Conservation (phyloP, 2,888 invertebrate genomes). For the Drosophila imparisetae region DNA sequence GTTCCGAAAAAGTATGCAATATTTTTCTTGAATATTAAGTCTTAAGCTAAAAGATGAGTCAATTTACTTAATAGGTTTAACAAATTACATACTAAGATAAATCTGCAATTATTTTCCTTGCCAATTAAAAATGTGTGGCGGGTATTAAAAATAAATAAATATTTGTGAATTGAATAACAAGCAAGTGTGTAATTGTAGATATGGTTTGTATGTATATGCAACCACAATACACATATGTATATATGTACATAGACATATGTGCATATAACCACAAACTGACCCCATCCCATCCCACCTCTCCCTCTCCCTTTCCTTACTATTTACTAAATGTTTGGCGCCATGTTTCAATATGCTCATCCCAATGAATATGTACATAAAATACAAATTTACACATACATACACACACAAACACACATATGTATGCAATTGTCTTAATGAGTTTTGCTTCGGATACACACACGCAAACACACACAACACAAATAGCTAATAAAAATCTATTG, state of each 20-base stretch:
- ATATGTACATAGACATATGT: slow-evolving; percentile 6
- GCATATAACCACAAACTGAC: slow-evolving; percentile 16
- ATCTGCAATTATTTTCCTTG: slow-evolving; percentile 2
- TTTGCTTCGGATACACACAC: slow-evolving; percentile 47
- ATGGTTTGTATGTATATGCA: neutral
- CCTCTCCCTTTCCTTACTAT: slow-evolving; percentile 6
- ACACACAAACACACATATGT: neutral
- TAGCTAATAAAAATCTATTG: slow-evolving; percentile 64
- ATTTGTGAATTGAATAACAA: slow-evolving; percentile 35
- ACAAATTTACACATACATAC: neutral
- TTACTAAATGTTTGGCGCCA: slow-evolving; percentile 33
- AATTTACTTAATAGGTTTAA: neutral
- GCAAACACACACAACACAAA: slow-evolving; percentile 27
- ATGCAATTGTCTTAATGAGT: slow-evolving; percentile 50
- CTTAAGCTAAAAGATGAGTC: neutral
- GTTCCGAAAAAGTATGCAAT: slow-evolving; percentile 18
- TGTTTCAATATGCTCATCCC: slow-evolving; percentile 21
- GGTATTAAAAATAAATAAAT: slow-evolving; percentile 44
- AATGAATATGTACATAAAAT: slow-evolving; percentile 5
- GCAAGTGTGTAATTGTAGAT: slow-evolving; percentile 2
- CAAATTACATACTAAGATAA: neutral
- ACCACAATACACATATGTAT: slow-evolving; percentile 1
- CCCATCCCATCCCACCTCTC: neutral
- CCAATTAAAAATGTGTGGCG: slow-evolving; percentile 9
- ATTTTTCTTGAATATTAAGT: neutral